phyloP scores from a whole-genome alignment of 2,888 invertebrate species.

The Amiota minor region DNA sequence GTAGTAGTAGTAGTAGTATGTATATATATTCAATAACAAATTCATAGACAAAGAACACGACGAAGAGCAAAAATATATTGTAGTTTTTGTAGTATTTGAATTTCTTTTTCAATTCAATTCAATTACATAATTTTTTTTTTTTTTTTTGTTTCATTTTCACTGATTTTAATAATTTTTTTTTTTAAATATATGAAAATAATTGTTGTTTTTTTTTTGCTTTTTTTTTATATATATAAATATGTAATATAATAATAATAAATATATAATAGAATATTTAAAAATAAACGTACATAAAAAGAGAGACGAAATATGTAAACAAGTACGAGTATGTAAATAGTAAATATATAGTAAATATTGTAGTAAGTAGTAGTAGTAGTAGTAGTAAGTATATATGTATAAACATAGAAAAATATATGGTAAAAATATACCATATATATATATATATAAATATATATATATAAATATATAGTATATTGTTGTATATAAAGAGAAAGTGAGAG shows the following conservation, averaged over 20 bases:
- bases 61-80: slow-evolving; percentile 72
- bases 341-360: slow-evolving; percentile 31
- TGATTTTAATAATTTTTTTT: slow-evolving; percentile 57
- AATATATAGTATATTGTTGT: not conserved
- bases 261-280: slow-evolving; percentile 40
- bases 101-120: slow-evolving; percentile 51
- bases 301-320: slow-evolving; percentile 51
- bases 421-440: slow-evolving; percentile 10
- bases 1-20: slow-evolving; percentile 9
- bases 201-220: slow-evolving; percentile 40
- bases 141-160: slow-evolving; percentile 34
- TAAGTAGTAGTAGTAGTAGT: not conserved
- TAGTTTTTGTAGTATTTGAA: no score
- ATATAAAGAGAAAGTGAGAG: slow-evolving; percentile 39
- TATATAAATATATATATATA: slow-evolving; percentile 15
- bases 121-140: slow-evolving; percentile 61
- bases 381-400: slow-evolving; percentile 18
- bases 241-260: slow-evolving; percentile 38
- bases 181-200: slow-evolving; percentile 31
- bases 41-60: slow-evolving; percentile 73
- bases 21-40: slow-evolving; percentile 49
- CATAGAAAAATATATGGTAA: slow-evolving; percentile 12
- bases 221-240: slow-evolving; percentile 41
- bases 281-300: slow-evolving; percentile 32
- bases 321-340: slow-evolving; percentile 29